Evolutionary conservation across 2,113 vertebrate species (phyloP), one percentile per base, ranked within the genome.

Genomic region (Tylochromis polylepis): DNA sequence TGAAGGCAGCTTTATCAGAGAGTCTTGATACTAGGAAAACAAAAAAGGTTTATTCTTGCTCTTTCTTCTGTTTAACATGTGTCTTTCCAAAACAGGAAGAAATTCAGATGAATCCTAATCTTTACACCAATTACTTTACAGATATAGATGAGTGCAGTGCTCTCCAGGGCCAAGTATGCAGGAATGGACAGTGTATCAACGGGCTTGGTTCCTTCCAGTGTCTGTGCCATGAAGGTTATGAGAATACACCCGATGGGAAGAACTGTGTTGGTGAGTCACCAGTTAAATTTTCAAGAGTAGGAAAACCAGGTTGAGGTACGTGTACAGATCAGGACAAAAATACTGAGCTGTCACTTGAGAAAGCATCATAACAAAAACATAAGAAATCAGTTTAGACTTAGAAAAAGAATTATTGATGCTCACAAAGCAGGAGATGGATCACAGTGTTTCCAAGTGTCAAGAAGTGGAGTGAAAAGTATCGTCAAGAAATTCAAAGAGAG

Each of bases 191-290:
- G 90, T 99, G 98, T 80, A 96, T 98, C 94, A 99, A 99, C 92
- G 97, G 94, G 46, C 86, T 97, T 0, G 98, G 98, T 11, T 98
- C 97, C 88, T 99, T 99, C 96, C 96, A 97, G 91, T 99, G 98
- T 91, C 94, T 98, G 60, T 99, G 98, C 93, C 96, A 97, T 18
- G 97, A 98, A n/a, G 98, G 98, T 11, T 99, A 98, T 3, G 97
- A 98, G 90, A 96, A 97, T 49, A 98, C 97, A 1, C 95, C 95
- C 0, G 98, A 99, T 4, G 96, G 97, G 70, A 99, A 98, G 92
- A 98, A 98, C 93, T 99, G 98, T 2, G 90, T 97, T 1, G 98
- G 98, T 99, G 93, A 96, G 96, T 87, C 41, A 46, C 14, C 2
- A 1, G 34, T 24, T 38, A n/a, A 57, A 85, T 15, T 6, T 16